Conservation (phyloP, 92 coral and sea anemone species). For the Epizoanthus ramosus region DNA sequence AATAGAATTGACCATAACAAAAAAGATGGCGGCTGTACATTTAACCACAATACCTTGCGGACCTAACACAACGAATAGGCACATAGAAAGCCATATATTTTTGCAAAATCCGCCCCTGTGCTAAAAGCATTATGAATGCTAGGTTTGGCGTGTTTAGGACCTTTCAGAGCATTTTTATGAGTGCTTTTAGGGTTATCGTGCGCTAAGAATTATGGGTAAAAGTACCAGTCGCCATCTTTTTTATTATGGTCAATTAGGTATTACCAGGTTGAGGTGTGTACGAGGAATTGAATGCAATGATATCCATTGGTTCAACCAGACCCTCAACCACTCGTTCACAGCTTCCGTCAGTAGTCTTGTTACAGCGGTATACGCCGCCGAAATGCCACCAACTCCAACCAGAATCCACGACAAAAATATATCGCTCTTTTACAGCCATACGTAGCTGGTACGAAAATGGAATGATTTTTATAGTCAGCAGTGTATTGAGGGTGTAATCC, state of each 20-base stretch:
- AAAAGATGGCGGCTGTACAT: no score
- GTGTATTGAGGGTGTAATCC: not conserved
- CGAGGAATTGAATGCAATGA: constrained; percentile 19
- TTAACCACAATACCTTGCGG: no score
- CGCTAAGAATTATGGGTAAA: no score
- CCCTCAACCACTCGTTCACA: constrained; percentile 28
- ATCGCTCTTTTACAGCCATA: constrained; percentile 17
- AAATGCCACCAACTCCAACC: not conserved
- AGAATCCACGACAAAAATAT: constrained; percentile 18
- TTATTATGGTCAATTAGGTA: not conserved
- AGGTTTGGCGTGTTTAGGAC: no score
- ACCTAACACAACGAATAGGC: no score
- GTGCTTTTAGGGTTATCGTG: no score
- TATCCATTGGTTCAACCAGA: constrained; percentile 17
- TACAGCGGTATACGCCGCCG: constrained; percentile 36
- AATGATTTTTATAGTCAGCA: not conserved
- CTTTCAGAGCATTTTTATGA: no score
- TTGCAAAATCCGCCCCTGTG: no score
- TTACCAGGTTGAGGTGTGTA: constrained; percentile 17
- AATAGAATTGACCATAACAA: no score
- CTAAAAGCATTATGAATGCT: no score
- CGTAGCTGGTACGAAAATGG: not conserved
- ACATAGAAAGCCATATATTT: no score
- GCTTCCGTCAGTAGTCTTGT: constrained; percentile 20
- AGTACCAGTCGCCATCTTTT: no score